These are phyloP conservation scores for Argynnis bischoffii DNA, from an alignment of 2,888 invertebrate genomes.

Conservation along the genomic window DNA sequence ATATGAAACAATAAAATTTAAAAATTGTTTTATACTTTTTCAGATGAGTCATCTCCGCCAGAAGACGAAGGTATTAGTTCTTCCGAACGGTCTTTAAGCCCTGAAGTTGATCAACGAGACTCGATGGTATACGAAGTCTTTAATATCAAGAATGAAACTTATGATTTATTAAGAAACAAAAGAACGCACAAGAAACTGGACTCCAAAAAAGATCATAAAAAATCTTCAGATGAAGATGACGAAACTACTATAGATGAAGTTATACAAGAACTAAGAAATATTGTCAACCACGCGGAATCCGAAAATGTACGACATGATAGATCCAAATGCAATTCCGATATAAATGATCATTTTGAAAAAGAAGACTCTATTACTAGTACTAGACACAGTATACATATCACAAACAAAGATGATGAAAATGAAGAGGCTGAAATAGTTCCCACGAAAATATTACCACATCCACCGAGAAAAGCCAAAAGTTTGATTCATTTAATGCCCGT, in stretches of 20 bases:
- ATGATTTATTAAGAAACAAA: conserved; percentile 73
- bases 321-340: conserved; percentile 71
- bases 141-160: conserved; percentile 82
- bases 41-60: conserved; percentile 88
- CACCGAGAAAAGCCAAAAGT: conserved; percentile 89
- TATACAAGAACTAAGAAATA: conserved; percentile 91
- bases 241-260: conserved; percentile 94
- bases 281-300: conserved; percentile 92
- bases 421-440: conserved; percentile 88
- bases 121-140: conserved; percentile 84
- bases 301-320: conserved; percentile 79
- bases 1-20: neutral
- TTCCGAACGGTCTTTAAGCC: conserved; percentile 90
- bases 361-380: conserved; percentile 81
- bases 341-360: conserved; percentile 54
- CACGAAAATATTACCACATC: conserved; percentile 89
- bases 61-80: conserved; percentile 95
- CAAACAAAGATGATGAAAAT: conserved; percentile 69
- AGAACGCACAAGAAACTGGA: conserved; percentile 71
- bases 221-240: conserved; percentile 84
- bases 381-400: conserved; percentile 77
- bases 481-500: conserved; percentile 86
- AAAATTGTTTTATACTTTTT: conserved; percentile 42
- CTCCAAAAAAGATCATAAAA: conserved; percentile 60
- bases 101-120: conserved; percentile 85